Base-by-base conservation (phyloP, 2,113 vertebrate species). In the Dolichallabes microphthalmus region DNA sequence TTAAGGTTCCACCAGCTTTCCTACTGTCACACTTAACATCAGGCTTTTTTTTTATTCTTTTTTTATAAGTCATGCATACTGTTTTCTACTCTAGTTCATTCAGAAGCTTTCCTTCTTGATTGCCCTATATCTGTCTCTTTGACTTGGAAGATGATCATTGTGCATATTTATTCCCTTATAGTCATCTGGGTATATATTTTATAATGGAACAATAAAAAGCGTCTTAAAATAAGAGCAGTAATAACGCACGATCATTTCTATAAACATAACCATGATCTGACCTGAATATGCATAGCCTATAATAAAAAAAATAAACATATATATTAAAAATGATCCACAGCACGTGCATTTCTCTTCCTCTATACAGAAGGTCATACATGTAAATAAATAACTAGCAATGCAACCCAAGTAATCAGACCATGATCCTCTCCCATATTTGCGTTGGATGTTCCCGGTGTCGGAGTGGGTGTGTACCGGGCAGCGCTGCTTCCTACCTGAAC, bases 401-500 rank as follows among this genome's bases (percentile, higher is more conserved):
- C 22, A 76, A 27, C 45, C 5, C 12, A 25, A 73, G 20, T 15
- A 10, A 2, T 17, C 69, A 25, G 35, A 74, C 11, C 1, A 15
- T 10, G 9, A 60, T 39, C 22, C 19, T 7, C 17, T 60, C 5
- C 11, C 4, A 22, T 39, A 79, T 79, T 39, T 14, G 20, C 17
- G 76, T 22, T 35, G 2, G 17, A 78, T 78, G 32, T 35, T 10
- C 35, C 19, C 8, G 0, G 27, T 22, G 75, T 55, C 45, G 1
- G 8, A 14, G 45, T 76, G 53, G 55, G 74, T 77, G 52, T 27
- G 13, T 17, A 12, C 3, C 20, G 3, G 35, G 0, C 30, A 22
- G n/a, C 19, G 17, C 2, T 58, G 75, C 3, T 35, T 55, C 45
- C 69, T 84, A 88, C 85, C 85, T 87, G 80, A 69, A 52, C 60